A percentile compares a stretch with the other conserved stretches of the same genome.
phyloP scores from a whole-genome alignment of 2,888 invertebrate species.

The Empis stercorea region DNA sequence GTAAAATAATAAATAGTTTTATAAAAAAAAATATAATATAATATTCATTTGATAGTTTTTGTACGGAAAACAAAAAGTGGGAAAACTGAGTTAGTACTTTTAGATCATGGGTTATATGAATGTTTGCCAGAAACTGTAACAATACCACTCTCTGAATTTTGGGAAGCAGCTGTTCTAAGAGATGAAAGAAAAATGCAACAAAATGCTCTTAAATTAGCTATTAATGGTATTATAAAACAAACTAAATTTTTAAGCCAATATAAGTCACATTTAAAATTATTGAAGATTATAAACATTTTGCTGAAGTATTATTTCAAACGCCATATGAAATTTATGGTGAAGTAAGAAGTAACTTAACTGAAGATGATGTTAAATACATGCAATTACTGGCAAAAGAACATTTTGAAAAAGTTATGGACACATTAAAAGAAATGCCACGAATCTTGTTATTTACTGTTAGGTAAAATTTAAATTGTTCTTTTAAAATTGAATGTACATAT shows the following conservation, averaged over 20 bases:
- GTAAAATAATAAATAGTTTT: too few species aligned
- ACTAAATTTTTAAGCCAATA: background rate
- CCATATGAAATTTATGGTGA: slow-evolving; percentile 40
- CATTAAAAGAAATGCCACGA: slow-evolving; percentile 47
- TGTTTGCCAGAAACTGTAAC: slow-evolving; percentile 43
- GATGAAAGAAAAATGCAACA: slow-evolving; percentile 47
- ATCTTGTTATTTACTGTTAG: slow-evolving; percentile 53
- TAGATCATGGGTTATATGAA: slow-evolving; percentile 68
- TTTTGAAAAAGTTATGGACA: slow-evolving; percentile 49
- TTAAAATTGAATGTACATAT: background rate
- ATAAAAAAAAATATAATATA: background rate
- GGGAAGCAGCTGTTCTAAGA: slow-evolving; percentile 56
- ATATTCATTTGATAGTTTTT: slow-evolving; percentile 42
- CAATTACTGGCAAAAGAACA: slow-evolving; percentile 45
- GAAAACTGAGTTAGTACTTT: slow-evolving; percentile 47
- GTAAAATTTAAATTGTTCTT: slow-evolving; percentile 28
- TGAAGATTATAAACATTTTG: slow-evolving; percentile 42
- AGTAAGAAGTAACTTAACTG: slow-evolving; percentile 37
- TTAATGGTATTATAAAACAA: slow-evolving; percentile 39
- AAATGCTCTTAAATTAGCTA: slow-evolving; percentile 47
- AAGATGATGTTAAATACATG: slow-evolving; percentile 49
- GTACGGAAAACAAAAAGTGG: slow-evolving; percentile 40
- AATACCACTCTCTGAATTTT: slow-evolving; percentile 50
- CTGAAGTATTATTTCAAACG: slow-evolving; percentile 56
- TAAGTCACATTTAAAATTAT: background rate